Conservation (phyloP, 2,113 vertebrate genomes). For the Felis chaus region DNA sequence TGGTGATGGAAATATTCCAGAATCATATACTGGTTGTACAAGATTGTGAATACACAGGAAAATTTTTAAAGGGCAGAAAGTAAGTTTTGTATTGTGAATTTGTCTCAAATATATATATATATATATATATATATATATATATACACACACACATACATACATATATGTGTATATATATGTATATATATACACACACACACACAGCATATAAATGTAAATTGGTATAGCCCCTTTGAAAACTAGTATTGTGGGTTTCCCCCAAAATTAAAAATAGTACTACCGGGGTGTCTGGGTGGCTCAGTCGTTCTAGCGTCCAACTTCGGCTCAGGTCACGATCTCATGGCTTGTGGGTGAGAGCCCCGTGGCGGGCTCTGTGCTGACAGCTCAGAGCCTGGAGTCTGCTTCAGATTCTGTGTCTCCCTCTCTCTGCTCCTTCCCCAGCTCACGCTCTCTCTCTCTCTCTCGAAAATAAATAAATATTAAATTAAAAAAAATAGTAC, state of each 20-base stretch:
- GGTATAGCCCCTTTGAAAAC: background rate
- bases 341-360: too few species aligned
- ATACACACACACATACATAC: background rate
- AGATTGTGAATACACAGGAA: background rate
- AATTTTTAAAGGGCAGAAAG: background rate
- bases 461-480: too few species aligned
- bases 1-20: background rate
- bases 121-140: background rate
- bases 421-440: too few species aligned
- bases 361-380: too few species aligned
- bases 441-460: too few species aligned
- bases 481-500: background rate
- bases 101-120: background rate
- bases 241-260: background rate
- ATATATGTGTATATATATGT: rapidly evolving
- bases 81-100: background rate
- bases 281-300: too few species aligned
- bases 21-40: background rate
- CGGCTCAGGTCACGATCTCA: too few species aligned
- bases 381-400: too few species aligned
- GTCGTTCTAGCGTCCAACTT: too few species aligned
- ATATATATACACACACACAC: background rate
- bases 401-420: too few species aligned
- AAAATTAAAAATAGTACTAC: background rate
- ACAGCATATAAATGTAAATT: background rate